Base-by-base conservation (phyloP, 2,113 vertebrate genomes). In the Athene cunicularia region DNA sequence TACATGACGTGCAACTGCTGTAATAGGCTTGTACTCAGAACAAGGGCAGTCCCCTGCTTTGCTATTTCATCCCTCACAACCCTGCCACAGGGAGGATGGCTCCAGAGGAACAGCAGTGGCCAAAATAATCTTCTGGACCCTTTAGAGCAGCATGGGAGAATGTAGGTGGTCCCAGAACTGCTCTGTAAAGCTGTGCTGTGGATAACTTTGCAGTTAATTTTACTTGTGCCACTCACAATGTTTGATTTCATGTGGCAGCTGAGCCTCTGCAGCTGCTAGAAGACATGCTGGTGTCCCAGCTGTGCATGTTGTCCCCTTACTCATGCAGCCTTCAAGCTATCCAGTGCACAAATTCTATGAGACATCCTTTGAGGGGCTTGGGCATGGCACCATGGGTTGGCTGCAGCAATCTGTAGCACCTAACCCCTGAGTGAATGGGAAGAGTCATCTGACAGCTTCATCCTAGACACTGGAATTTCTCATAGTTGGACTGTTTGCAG, bases 271-370 rank as follows among this genome's bases (percentile, higher is more conserved):
- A 41, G 66, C 43, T 27, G 4, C 82, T 53, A 5, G 53, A 20
- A 75, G 47, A 15, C 2, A 0, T 33, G 43, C 66, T 75, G 79
- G 17, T 88, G 86, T 60, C 91, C 30, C 41, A 33, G 45, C 33
- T 74, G 47, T 2, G 1, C 17, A 15, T 77, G 27, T 45, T 80
- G 50, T 80, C 59, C 81, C 58, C 81, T 39, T 49, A 70, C 50
- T 55, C 50, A 1, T 16, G 23, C 39, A 43, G n/a, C 39, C 39
- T 17, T 37, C 47, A 30, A 49, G 28, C 67, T 22, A 59, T 5
- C 15, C 3, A 3, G 41, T 1, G 13, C 80, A 5, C 0, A 0
- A 20, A 41, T 63, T 17, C 53, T 49, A 8, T 0, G 7, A 53
- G 41, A 74, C 0, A 6, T 27, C 55, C 24, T 72, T 12, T 0